A percentile compares a stretch with the other conserved stretches of the same genome.
Conservation (phyloP, 2,113 vertebrate species). For the Pollachius pollachius region DNA sequence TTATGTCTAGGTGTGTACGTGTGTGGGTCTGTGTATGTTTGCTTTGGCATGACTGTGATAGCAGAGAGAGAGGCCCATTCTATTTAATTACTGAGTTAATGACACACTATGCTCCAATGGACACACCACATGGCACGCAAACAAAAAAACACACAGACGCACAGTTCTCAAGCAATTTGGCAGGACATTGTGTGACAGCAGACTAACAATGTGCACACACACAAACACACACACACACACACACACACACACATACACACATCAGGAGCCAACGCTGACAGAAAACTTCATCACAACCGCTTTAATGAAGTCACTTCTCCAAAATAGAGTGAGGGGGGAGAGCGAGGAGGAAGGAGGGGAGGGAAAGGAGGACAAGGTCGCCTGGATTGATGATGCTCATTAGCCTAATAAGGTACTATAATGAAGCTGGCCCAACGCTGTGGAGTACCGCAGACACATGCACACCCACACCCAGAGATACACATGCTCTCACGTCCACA, state of each 20-base stretch:
- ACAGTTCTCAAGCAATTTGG: slow-evolving; percentile 45
- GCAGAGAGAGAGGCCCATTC: slow-evolving; percentile 46
- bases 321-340: slow-evolving; percentile 56
- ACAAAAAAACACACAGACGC: slow-evolving; percentile 29
- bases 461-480: not conserved
- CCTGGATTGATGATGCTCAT: slow-evolving; percentile 71
- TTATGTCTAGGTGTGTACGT: not conserved
- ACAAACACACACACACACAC: slow-evolving; percentile 43
- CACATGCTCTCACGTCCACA: not conserved
- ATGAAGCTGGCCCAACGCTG: slow-evolving; percentile 55
- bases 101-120: slow-evolving; percentile 59
- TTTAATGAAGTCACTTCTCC: slow-evolving; percentile 70
- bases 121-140: slow-evolving; percentile 55
- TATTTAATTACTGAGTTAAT: slow-evolving; percentile 73
- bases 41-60: slow-evolving; percentile 44
- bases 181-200: slow-evolving; percentile 56
- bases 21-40: slow-evolving; percentile 14
- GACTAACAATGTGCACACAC: slow-evolving; percentile 31
- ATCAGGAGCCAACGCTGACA: slow-evolving; percentile 34
- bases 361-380: slow-evolving; percentile 68
- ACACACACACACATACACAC: slow-evolving; percentile 24
- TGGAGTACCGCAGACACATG: slow-evolving; percentile 27
- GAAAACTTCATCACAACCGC: slow-evolving; percentile 64
- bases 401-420: slow-evolving; percentile 73
- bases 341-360: slow-evolving; percentile 42